Conservation (phyloP, 1,140 invertebrate species). For the Proales similis region DNA sequence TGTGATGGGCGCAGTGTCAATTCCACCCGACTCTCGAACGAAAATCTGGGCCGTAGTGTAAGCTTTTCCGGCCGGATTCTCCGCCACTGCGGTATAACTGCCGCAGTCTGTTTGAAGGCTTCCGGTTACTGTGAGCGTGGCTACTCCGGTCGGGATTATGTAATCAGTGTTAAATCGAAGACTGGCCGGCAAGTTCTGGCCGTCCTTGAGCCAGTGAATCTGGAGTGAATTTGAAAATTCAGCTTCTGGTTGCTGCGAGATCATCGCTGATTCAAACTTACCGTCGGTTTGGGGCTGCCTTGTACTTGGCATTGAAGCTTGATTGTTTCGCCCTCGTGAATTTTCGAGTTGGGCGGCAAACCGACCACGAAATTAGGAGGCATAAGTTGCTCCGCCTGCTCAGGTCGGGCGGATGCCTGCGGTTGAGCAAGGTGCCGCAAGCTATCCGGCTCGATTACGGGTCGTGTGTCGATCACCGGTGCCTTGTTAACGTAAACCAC, state of each 20-base stretch:
- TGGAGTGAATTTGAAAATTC: neutral
- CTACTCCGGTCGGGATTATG: constrained; percentile 13
- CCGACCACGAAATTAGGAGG: constrained; percentile 22
- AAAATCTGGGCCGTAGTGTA: constrained; percentile 22
- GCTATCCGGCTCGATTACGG: constrained; percentile 24
- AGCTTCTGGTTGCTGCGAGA: constrained; percentile 46
- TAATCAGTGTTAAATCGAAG: constrained; percentile 31
- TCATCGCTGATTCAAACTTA: constrained; percentile 68
- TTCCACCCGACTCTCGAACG: constrained; percentile 15
- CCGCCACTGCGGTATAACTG: constrained; percentile 20
- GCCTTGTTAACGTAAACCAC: constrained; percentile 10
- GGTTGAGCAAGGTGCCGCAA: constrained; percentile 34
- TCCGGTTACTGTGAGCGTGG: neutral
- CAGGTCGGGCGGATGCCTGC: neutral
- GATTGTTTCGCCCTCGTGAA: constrained; percentile 42
- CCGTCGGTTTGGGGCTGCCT: constrained; percentile 48
- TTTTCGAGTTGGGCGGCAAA: constrained; percentile 26
- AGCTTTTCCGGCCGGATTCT: constrained; percentile 29
- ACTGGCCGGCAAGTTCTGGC: constrained; percentile 11
- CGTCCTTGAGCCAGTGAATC: constrained; percentile 34
- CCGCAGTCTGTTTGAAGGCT: constrained; percentile 1
- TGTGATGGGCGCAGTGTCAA: constrained; percentile 4
- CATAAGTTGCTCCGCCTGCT: neutral
- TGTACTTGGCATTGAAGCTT: constrained; percentile 46
- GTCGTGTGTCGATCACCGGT: constrained; percentile 17